Conservation (phyloP, 2,888 invertebrate genomes). For the Aphodius sticticus region DNA sequence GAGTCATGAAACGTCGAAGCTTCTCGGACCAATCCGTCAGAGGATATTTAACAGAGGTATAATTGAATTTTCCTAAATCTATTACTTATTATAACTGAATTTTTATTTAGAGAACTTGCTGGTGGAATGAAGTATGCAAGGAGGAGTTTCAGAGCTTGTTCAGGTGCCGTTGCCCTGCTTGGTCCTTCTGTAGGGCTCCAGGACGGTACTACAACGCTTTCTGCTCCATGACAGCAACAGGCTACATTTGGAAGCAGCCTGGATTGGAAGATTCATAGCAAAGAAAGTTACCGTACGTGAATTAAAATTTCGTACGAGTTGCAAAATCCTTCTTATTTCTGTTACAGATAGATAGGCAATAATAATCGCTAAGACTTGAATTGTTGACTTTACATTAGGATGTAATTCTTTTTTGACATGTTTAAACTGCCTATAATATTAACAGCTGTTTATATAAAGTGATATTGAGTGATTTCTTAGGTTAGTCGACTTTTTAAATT, state of each 20-base stretch:
- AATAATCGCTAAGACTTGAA: background rate
- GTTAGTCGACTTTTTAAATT: background rate
- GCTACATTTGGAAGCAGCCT: constrained; percentile 90
- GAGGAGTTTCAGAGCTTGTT: constrained; percentile 89
- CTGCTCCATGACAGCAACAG: constrained; percentile 89
- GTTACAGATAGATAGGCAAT: background rate
- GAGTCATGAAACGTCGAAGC: constrained; percentile 65
- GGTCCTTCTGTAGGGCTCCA: constrained; percentile 88
- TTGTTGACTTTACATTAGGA: background rate
- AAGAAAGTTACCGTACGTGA: constrained; percentile 13
- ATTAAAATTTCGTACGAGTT: background rate
- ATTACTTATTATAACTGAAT: background rate
- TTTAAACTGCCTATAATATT: background rate
- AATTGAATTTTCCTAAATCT: background rate
- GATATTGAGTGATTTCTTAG: background rate
- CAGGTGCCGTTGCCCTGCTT: constrained; percentile 87
- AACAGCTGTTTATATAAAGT: background rate
- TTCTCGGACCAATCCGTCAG: constrained; percentile 83
- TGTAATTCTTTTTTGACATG: background rate
- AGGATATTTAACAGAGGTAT: constrained; percentile 84
- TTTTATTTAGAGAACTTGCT: constrained; percentile 78
- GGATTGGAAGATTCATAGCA: constrained; percentile 56
- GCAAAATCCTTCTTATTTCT: background rate
- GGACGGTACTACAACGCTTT: constrained; percentile 90
- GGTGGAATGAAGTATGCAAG: constrained; percentile 95